A percentile compares a stretch with the other conserved stretches of the same genome.
These are phyloP conservation scores for Pteropus rufus DNA, from an alignment of 2,797 vertebrate genomes.

Conservation along the genomic window DNA sequence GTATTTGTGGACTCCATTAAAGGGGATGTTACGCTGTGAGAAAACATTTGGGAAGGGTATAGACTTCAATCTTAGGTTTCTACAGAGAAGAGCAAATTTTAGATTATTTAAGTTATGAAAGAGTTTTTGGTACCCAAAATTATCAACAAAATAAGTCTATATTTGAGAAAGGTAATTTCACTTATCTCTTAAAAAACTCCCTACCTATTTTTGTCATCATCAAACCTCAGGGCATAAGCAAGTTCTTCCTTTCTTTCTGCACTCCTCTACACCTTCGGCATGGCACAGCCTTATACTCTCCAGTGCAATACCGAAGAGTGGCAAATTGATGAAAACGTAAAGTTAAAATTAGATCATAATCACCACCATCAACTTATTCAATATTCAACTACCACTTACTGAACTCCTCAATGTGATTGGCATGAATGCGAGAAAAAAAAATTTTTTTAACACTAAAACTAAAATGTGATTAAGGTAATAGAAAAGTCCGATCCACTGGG, in stretches of 20 bases:
- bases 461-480: conserved; percentile 43
- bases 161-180: conserved; percentile 37
- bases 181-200: conserved; percentile 12
- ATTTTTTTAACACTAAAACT: not conserved
- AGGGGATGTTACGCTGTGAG: not conserved
- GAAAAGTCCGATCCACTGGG: not conserved
- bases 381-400: not conserved
- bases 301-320: not conserved
- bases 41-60: conserved; percentile 31
- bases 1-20: not conserved
- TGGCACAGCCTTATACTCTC: not conserved
- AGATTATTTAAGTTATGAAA: conserved; percentile 35
- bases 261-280: not conserved
- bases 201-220: not conserved
- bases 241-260: conserved; percentile 22
- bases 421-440: not conserved
- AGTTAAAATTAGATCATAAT: conserved; percentile 32
- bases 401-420: not conserved
- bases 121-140: not conserved
- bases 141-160: conserved; percentile 1
- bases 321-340: not conserved
- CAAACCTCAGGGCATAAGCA: conserved; percentile 12
- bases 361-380: not conserved
- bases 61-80: conserved; percentile 17
- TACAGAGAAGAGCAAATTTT: conserved; percentile 44